Percentiles rank a stretch among this genome's conserved stretches.
phyloP scores from a whole-genome alignment of 2,113 vertebrate genomes.

The Todiramphus saurophagus region DNA sequence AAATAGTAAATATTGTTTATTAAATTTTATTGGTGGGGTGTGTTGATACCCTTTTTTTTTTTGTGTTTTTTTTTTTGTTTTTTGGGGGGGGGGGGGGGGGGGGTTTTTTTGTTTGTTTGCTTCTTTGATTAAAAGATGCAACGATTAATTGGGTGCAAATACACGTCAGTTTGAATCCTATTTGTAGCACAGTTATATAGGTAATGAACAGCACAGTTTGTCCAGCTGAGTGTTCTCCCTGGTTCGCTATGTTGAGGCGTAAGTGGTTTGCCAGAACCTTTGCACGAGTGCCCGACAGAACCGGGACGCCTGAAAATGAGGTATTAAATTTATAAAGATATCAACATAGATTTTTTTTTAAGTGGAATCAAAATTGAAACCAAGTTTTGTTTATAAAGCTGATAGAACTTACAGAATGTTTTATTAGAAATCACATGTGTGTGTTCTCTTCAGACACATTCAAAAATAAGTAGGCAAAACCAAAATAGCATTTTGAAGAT shows the following conservation, averaged over 20 bases:
- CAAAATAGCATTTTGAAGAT: neutral
- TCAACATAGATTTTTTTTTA: neutral
- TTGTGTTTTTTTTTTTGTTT: neutral
- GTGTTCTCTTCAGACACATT: neutral
- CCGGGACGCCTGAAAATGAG: neutral
- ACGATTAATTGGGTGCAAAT: neutral
- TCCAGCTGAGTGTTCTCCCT: neutral
- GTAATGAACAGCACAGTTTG: neutral
- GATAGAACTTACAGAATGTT: neutral
- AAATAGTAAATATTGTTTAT: no score
- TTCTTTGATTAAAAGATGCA: neutral
- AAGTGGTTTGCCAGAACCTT: neutral
- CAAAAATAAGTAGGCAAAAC: neutral
- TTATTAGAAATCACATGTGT: neutral
- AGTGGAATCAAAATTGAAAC: neutral
- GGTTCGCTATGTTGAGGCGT: neutral
- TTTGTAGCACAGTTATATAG: neutral
- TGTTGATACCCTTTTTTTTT: no score
- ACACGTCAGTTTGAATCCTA: neutral
- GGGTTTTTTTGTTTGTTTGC: neutral
- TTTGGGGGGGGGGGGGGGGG: no score
- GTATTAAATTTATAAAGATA: neutral
- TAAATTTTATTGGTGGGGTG: no score
- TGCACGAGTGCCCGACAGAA: neutral
- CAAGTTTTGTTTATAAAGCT: neutral